Conservation (phyloP, 2,797 vertebrate species). For the Galaxias olidus region DNA sequence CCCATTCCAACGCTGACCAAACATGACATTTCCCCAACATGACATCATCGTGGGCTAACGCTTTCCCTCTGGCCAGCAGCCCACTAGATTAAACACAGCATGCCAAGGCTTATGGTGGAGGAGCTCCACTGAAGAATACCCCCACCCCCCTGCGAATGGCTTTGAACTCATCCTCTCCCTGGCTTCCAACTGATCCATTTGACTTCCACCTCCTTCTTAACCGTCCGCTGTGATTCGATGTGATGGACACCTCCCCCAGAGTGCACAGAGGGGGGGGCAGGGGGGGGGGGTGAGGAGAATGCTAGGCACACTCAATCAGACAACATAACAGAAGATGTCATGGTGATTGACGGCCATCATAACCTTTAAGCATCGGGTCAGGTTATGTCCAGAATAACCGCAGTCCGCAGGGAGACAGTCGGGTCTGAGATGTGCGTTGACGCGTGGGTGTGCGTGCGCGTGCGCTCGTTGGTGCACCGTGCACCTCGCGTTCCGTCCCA, state of each 20-base stretch:
- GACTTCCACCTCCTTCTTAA: no score
- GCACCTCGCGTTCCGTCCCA: no score
- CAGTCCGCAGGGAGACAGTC: no score
- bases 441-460: not conserved
- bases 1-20: constrained; percentile 3
- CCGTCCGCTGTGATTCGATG: constrained; percentile 14
- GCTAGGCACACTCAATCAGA: no score
- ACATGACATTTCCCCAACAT: constrained; percentile 12
- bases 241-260: constrained; percentile 27
- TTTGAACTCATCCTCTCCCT: no score
- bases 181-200: no score
- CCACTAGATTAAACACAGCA: not conserved
- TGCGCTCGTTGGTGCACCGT: not conserved
- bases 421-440: constrained; percentile 2
- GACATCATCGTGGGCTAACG: constrained; percentile 1
- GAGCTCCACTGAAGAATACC: no score
- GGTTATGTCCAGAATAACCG: no score
- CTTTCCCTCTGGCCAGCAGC: not conserved
- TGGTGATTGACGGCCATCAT: not conserved
- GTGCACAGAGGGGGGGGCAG: not conserved
- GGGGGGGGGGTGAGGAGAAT: constrained; percentile 2
- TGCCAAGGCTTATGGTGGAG: no score
- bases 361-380: no score
- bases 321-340: constrained; percentile 29
- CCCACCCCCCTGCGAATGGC: no score